Conservation (phyloP, 2,888 invertebrate species). For the Hyalella azteca region DNA sequence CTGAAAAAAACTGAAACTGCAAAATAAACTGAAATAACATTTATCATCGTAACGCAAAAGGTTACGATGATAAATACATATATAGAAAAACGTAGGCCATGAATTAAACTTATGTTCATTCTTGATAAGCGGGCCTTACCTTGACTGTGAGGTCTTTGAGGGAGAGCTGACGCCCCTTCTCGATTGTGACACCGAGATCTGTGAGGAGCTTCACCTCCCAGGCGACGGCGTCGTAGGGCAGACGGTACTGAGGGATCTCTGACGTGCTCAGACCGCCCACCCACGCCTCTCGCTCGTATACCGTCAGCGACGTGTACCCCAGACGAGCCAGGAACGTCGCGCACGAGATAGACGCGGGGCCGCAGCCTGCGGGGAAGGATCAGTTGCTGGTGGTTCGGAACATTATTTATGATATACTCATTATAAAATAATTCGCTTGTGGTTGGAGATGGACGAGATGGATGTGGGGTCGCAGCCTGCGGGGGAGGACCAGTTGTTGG, state of each 20-base stretch:
- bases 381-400: too few species aligned
- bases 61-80: too few species aligned
- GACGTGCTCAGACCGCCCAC: conserved; percentile 79
- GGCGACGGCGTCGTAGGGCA: conserved; percentile 89
- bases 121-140: conserved; percentile 66
- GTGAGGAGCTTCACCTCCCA: conserved; percentile 90
- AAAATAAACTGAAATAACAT: too few species aligned
- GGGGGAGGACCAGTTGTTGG: too few species aligned
- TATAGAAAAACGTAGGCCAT: too few species aligned
- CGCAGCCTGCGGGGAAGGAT: conserved; percentile 92
- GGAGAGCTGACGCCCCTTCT: conserved; percentile 75
- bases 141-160: conserved; percentile 75
- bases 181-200: conserved; percentile 87
- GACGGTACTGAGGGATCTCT: conserved; percentile 66
- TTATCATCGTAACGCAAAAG: too few species aligned
- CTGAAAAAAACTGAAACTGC: too few species aligned
- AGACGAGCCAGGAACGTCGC: conserved; percentile 93
- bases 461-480: conserved; percentile 97
- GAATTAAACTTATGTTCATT: too few species aligned
- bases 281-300: conserved; percentile 87
- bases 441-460: conserved; percentile 90
- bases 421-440: too few species aligned
- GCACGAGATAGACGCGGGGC: conserved; percentile 95
- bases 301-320: conserved; percentile 88
- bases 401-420: too few species aligned